These are phyloP conservation scores for Sakesphorus luctuosus DNA, from an alignment of 2,113 vertebrate genomes.

Conservation along the genomic window DNA sequence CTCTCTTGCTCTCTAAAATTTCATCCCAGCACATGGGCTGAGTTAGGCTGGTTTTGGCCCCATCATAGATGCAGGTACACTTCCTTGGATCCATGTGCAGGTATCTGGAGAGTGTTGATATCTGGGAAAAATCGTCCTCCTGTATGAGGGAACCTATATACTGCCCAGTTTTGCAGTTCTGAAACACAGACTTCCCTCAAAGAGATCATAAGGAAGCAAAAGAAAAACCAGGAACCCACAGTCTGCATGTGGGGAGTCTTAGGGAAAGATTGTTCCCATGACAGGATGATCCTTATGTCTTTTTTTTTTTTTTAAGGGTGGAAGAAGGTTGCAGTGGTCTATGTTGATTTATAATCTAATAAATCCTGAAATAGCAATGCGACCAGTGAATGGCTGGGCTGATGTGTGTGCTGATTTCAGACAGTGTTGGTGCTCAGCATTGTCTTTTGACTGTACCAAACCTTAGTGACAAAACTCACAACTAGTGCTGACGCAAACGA, in stretches of 20 bases:
- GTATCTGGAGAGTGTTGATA: not conserved
- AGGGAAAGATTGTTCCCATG: not conserved
- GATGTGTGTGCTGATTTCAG: not conserved
- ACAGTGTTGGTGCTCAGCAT: not conserved
- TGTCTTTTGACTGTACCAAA: not conserved
- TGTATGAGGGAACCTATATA: not conserved
- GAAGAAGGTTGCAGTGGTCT: not conserved
- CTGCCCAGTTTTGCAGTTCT: not conserved
- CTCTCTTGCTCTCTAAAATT: not conserved
- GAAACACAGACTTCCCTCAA: not conserved
- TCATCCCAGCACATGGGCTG: not conserved
- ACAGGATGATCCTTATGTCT: not conserved
- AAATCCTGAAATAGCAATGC: not conserved
- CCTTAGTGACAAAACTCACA: not conserved
- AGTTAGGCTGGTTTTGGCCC: not conserved
- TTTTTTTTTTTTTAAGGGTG: not conserved
- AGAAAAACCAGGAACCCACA: not conserved
- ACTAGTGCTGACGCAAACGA: not conserved
- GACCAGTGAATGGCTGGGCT: not conserved
- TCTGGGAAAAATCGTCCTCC: not conserved
- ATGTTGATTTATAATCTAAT: not conserved
- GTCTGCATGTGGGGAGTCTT: not conserved
- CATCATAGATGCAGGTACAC: accelerated
- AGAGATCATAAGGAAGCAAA: not conserved
- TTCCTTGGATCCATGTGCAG: not conserved